These are phyloP conservation scores for Calidris pugnax DNA, from an alignment of 2,113 vertebrate species.

Conservation along the genomic window DNA sequence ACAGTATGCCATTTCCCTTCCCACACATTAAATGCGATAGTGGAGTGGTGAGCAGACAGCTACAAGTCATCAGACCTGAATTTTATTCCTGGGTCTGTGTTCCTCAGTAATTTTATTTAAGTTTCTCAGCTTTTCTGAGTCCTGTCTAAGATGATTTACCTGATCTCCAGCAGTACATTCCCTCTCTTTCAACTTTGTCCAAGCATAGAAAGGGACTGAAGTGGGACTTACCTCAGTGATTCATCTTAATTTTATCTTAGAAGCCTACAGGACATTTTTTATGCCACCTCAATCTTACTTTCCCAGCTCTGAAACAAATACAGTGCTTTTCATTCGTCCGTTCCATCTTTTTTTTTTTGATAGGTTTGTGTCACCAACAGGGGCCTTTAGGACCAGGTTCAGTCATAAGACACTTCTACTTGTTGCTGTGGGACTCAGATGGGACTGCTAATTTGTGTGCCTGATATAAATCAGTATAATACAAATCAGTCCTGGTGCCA, in stretches of 20 bases:
- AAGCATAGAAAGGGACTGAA: neutral
- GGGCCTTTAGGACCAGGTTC: neutral
- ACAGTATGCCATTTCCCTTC: neutral
- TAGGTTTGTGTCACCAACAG: neutral
- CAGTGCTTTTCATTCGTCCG: neutral
- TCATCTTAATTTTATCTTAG: neutral
- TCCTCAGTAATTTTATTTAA: neutral
- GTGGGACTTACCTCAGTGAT: neutral
- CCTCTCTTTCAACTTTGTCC: neutral
- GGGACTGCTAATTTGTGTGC: neutral
- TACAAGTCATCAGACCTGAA: neutral
- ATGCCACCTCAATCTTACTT: neutral
- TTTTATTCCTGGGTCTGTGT: neutral
- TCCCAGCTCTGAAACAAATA: neutral
- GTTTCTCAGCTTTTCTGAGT: neutral
- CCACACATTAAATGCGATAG: neutral
- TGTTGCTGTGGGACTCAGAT: neutral
- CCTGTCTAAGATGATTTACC: neutral
- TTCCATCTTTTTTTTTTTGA: neutral
- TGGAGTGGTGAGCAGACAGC: neutral
- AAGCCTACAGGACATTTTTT: neutral
- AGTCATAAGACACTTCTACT: neutral
- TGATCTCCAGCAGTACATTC: neutral
- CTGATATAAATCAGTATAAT: neutral
- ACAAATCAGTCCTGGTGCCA: accelerated